Conservation (phyloP, 2,797 vertebrate genomes). For the Sciurus vulgaris region DNA sequence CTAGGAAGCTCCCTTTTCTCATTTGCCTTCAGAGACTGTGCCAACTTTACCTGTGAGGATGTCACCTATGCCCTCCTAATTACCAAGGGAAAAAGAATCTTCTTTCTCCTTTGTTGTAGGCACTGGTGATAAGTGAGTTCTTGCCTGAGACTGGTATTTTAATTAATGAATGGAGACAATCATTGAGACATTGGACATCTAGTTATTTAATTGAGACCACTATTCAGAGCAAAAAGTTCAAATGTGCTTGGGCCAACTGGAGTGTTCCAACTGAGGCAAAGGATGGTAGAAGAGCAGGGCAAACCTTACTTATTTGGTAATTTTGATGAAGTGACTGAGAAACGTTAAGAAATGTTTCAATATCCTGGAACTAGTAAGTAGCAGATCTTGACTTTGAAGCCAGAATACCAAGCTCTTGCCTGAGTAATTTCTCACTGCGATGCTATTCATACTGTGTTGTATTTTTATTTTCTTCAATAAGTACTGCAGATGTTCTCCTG, state of each 20-base stretch:
- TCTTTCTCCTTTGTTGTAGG: neutral
- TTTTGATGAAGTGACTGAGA: neutral
- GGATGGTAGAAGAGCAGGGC: neutral
- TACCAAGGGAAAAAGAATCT: neutral
- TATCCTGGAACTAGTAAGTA: neutral
- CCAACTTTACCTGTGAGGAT: neutral
- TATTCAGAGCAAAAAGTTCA: constrained; percentile 28
- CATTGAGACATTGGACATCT: neutral
- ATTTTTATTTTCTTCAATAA: neutral
- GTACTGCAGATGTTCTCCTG: neutral
- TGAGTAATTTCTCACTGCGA: neutral
- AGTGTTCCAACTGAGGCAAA: neutral
- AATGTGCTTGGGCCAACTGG: neutral
- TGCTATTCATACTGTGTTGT: neutral
- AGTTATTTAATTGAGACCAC: neutral
- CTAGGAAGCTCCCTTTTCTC: neutral
- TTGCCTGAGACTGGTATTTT: neutral
- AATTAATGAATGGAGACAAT: neutral
- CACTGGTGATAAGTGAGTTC: neutral
- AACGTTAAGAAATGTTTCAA: neutral
- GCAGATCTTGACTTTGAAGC: neutral
- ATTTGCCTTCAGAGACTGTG: neutral
- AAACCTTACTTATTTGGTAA: neutral
- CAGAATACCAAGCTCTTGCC: neutral
- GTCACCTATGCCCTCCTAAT: neutral